Evolutionary conservation across 2,888 invertebrate species (phyloP).

Genomic region (Ctena decussata): DNA sequence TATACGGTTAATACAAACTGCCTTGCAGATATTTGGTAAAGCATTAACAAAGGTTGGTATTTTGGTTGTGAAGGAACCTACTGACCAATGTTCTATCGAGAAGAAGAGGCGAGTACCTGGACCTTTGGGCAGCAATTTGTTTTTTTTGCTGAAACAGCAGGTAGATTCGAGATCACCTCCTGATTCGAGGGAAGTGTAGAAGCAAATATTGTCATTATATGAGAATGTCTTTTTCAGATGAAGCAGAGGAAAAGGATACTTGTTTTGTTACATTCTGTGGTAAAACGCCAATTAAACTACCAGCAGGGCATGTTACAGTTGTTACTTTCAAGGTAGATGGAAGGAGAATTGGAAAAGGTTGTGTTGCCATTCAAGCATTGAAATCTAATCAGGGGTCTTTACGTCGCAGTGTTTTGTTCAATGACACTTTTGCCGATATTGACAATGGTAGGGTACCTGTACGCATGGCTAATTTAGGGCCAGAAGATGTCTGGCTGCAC

Average conservation of each 20-base stretch:
- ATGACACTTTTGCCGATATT: slow-evolving; percentile 15
- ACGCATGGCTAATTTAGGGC: slow-evolving; percentile 5
- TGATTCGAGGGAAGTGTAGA: too few species aligned
- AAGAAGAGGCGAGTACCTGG: background rate
- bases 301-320: slow-evolving; percentile 4
- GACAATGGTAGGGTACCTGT: background rate
- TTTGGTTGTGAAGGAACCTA: background rate
- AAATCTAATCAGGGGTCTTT: background rate
- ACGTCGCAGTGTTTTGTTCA: background rate
- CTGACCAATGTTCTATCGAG: background rate
- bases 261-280: background rate
- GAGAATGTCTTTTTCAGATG: background rate
- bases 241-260: background rate
- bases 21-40: background rate
- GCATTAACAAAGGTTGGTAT: background rate
- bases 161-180: background rate
- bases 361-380: slow-evolving; percentile 20
- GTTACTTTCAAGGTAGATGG: background rate
- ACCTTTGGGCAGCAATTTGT: slow-evolving; percentile 1
- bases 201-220: background rate
- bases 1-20: background rate
- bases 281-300: background rate
- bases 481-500: slow-evolving; percentile 25
- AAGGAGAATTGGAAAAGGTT: background rate
- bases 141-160: background rate